Conservation (phyloP, 2,797 vertebrate species). For the Sebastes steindachneri region DNA sequence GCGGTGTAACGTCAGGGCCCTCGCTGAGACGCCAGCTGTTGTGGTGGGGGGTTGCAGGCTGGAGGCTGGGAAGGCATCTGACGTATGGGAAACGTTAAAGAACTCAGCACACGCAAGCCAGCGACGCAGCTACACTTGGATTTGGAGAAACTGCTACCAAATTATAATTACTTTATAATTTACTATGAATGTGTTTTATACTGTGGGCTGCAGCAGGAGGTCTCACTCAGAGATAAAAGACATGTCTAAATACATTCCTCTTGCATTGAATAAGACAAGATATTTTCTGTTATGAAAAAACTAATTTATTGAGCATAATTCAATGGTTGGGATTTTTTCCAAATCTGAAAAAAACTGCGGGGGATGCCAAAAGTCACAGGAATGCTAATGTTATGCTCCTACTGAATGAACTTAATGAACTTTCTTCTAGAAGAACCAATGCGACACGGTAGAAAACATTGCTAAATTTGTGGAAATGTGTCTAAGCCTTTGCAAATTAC, state of each 20-base stretch:
- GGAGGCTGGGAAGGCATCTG: conserved; percentile 60
- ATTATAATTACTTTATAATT: conserved; percentile 12
- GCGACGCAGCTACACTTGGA: conserved; percentile 10
- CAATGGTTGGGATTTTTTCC: background rate
- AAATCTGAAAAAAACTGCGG: background rate
- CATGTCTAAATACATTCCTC: background rate
- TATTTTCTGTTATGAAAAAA: background rate
- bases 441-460: background rate
- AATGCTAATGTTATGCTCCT: conserved; percentile 23
- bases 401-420: conserved; percentile 13
- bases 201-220: background rate
- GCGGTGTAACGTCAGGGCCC: conserved; percentile 59
- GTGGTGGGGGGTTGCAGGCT: conserved; percentile 61
- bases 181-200: background rate
- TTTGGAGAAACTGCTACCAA: background rate
- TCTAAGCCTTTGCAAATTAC: background rate
- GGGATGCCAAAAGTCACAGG: background rate
- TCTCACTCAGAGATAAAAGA: background rate
- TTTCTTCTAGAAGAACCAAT: background rate
- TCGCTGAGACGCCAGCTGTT: conserved; percentile 78
- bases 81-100: conserved; percentile 67
- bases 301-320: background rate
- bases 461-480: conserved; percentile 2
- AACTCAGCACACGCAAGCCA: conserved; percentile 31
- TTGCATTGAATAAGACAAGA: background rate